These are phyloP conservation scores for Tetragonisca angustula DNA, from an alignment of 2,888 invertebrate species.

Conservation along the genomic window DNA sequence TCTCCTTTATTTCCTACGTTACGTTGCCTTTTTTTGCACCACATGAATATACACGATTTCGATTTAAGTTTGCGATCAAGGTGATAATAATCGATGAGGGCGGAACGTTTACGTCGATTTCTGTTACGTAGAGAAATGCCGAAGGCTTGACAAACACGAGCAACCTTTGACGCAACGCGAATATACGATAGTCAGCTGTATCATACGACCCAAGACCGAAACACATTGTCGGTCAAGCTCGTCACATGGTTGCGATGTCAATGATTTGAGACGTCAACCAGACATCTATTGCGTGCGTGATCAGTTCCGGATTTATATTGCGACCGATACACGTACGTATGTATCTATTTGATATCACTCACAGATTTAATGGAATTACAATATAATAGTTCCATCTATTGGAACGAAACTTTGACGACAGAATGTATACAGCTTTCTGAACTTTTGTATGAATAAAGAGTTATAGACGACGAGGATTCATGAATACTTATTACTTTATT, in stretches of 20 bases:
- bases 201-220: slow-evolving; percentile 1
- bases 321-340: not conserved
- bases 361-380: not conserved
- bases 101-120: slow-evolving; percentile 18
- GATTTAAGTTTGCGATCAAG: not conserved
- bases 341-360: not conserved
- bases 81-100: not conserved
- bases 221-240: slow-evolving; percentile 8
- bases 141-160: slow-evolving; percentile 23
- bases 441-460: not conserved
- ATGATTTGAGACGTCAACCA: slow-evolving; percentile 7
- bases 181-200: slow-evolving; percentile 18
- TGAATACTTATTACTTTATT: not conserved
- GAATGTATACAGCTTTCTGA: too few relatives aligned
- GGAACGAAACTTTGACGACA: not conserved
- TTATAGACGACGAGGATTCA: not conserved
- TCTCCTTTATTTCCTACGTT: not conserved
- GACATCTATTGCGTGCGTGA: not conserved
- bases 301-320: not conserved
- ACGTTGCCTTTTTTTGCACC: not conserved
- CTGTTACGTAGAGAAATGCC: slow-evolving; percentile 7
- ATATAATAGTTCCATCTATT: not conserved
- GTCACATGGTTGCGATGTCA: slow-evolving; percentile 40
- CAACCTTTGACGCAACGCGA: slow-evolving; percentile 48
- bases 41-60: not conserved